phyloP scores from a whole-genome alignment of 2,797 vertebrate genomes.

The Pelochelys cantorii region DNA sequence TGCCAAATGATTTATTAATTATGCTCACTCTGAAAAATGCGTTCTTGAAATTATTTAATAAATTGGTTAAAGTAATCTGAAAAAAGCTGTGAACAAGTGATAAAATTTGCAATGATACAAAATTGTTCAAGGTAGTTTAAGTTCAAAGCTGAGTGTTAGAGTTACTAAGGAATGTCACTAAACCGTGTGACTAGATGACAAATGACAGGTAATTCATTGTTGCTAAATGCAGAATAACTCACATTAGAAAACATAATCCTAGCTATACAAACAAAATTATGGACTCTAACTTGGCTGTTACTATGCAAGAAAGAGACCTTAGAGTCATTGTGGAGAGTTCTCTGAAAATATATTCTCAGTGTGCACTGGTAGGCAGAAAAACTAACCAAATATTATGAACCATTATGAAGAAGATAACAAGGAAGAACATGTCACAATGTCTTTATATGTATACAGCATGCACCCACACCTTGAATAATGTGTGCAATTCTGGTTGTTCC shows the following conservation, averaged over 20 bases:
- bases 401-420: not conserved
- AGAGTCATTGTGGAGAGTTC: not conserved
- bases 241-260: not conserved
- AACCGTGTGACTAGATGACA: not conserved
- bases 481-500: not conserved
- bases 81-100: not conserved
- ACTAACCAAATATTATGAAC: not conserved
- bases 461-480: not conserved
- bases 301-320: not conserved
- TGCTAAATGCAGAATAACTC: not conserved
- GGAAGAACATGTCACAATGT: not conserved
- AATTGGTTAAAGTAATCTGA: not conserved
- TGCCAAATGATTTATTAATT: not conserved
- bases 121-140: not conserved
- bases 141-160: not conserved
- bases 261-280: not conserved
- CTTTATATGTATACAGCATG: not conserved
- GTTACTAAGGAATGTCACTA: not conserved
- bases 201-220: not conserved
- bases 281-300: not conserved
- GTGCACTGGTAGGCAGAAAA: not conserved
- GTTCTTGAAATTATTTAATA: not conserved
- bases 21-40: not conserved
- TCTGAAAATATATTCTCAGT: not conserved
- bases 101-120: not conserved